Evolutionary conservation across 2,888 invertebrate genomes (phyloP).

Genomic region (Dryadula phaetusa): DNA sequence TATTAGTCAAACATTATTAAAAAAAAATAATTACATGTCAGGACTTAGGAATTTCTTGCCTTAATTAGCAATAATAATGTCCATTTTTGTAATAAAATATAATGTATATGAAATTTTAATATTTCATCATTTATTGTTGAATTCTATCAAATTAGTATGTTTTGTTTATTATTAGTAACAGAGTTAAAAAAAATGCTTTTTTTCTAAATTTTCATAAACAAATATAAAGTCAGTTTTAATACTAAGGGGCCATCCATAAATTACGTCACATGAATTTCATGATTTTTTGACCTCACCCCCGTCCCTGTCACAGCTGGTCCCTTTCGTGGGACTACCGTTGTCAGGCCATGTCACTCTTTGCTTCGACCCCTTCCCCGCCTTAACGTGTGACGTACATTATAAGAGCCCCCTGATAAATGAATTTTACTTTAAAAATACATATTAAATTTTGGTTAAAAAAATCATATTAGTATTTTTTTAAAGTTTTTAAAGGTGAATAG

Average conservation of each 20-base stretch:
- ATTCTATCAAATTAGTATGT: neutral
- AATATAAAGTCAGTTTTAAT: too few species aligned
- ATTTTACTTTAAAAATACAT: neutral
- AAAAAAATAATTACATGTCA: neutral
- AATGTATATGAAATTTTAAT: neutral
- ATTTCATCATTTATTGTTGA: neutral
- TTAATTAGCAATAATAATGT: constrained; percentile 9
- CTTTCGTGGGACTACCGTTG: too few species aligned
- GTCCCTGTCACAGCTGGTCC: too few species aligned
- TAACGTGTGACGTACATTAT: too few species aligned
- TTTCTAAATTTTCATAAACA: too few species aligned
- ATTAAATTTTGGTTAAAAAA: neutral
- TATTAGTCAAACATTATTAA: neutral
- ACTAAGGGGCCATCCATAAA: too few species aligned
- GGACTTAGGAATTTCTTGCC: constrained; percentile 5
- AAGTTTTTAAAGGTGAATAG: constrained; percentile 23
- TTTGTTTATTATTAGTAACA: neutral
- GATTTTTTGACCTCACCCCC: too few species aligned
- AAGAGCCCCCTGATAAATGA: too few species aligned
- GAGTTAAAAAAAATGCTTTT: too few species aligned
- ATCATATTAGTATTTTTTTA: neutral
- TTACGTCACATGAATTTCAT: too few species aligned
- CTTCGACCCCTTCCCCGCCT: too few species aligned
- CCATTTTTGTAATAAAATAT: neutral
- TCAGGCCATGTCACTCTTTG: too few species aligned